Conservation (phyloP, 2,113 vertebrate genomes). For the Geothlypis trichas region DNA sequence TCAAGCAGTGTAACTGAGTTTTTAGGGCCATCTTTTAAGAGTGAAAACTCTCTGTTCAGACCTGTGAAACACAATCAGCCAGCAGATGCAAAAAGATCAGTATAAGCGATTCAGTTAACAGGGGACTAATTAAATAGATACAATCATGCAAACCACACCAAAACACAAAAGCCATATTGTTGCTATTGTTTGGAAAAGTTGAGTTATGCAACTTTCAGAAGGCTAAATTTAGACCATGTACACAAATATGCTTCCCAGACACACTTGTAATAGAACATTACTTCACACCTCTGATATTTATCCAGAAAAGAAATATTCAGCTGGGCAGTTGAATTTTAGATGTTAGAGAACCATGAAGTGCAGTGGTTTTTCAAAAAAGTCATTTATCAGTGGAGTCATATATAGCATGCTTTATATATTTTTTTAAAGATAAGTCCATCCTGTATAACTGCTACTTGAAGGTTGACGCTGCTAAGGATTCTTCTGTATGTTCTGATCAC, state of each 20-base stretch:
- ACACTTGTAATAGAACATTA: neutral
- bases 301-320: neutral
- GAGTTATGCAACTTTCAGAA: neutral
- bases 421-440: neutral
- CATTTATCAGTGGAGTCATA: neutral
- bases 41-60: neutral
- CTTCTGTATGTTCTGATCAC: neutral
- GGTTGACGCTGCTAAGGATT: neutral
- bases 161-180: neutral
- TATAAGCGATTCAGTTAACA: neutral
- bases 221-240: conserved; percentile 45
- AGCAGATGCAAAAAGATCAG: neutral
- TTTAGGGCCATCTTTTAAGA: neutral
- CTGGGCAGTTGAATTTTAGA: neutral
- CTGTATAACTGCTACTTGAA: neutral
- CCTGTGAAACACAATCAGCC: neutral
- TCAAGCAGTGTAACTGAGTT: neutral
- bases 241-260: neutral
- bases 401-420: neutral
- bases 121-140: neutral
- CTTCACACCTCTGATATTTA: neutral
- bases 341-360: neutral
- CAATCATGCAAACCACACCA: neutral
- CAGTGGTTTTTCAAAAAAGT: neutral
- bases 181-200: neutral